These are phyloP conservation scores for Ctenomys sociabilis DNA, from an alignment of 2,113 vertebrate genomes.

Conservation along the genomic window DNA sequence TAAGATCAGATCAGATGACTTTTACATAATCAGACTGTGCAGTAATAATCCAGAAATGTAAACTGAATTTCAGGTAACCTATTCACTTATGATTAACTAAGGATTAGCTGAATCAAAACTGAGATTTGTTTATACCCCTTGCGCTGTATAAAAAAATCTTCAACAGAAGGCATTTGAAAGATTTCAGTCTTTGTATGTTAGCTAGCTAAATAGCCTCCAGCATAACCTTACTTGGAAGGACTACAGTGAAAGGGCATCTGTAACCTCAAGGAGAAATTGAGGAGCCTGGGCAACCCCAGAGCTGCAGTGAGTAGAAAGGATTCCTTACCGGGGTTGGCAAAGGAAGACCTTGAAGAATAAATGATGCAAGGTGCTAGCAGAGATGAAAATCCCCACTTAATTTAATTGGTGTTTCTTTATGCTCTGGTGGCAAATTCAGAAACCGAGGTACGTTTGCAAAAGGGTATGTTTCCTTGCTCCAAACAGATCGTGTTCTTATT, in stretches of 20 bases:
- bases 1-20: not conserved
- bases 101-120: conserved; percentile 14
- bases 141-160: not conserved
- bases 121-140: not conserved
- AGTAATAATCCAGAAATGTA: not conserved
- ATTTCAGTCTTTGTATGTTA: not conserved
- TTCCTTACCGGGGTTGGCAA: not conserved
- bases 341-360: not conserved
- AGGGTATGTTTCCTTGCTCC: not conserved
- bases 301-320: not conserved
- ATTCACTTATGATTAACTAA: not conserved
- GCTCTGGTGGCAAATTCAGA: conserved; percentile 15
- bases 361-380: not conserved
- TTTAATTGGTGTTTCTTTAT: not conserved
- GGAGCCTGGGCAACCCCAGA: not conserved
- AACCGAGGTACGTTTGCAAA: not conserved
- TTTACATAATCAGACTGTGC: not conserved
- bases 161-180: not conserved
- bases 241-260: not conserved
- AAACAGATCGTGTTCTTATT: conserved; percentile 26
- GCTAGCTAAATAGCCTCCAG: not conserved
- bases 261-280: not conserved
- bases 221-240: not conserved
- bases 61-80: not conserved
- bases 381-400: not conserved